These are phyloP conservation scores for Esox masquinongy DNA, from an alignment of 2,797 vertebrate species.

Conservation along the genomic window DNA sequence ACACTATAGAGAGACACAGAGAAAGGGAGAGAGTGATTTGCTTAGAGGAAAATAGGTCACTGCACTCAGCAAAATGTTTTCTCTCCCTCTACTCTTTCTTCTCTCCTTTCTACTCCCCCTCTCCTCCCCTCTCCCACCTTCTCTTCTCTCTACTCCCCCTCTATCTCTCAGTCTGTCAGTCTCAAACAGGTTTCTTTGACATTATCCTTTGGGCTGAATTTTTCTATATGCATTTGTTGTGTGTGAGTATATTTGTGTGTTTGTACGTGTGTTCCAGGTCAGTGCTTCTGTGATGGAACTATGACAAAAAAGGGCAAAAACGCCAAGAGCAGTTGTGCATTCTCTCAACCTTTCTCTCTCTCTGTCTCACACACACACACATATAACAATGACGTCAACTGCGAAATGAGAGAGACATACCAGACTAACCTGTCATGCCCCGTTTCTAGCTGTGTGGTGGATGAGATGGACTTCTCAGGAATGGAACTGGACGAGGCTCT, in stretches of 20 bases:
- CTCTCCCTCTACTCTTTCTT: slow-evolving; percentile 12
- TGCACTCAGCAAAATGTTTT: slow-evolving; percentile 42
- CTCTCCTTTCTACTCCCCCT: background rate
- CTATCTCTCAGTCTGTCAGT: slow-evolving; percentile 26
- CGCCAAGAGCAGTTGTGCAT: slow-evolving; percentile 50
- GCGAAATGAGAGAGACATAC: background rate
- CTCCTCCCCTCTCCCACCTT: background rate
- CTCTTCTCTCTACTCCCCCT: background rate
- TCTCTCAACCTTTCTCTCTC: slow-evolving; percentile 1
- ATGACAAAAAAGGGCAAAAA: slow-evolving; percentile 53
- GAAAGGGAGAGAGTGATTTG: slow-evolving; percentile 53
- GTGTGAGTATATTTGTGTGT: slow-evolving; percentile 7
- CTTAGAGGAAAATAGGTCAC: slow-evolving; percentile 73
- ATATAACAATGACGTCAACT: background rate
- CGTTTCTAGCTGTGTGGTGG: slow-evolving; percentile 88
- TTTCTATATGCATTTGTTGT: slow-evolving; percentile 25
- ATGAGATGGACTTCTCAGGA: slow-evolving; percentile 98
- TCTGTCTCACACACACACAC: background rate
- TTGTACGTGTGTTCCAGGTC: slow-evolving; percentile 58
- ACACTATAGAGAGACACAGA: slow-evolving; percentile 38
- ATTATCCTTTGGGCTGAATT: background rate
- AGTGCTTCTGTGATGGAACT: slow-evolving; percentile 52
- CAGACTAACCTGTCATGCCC: slow-evolving; percentile 18
- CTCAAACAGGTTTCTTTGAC: slow-evolving; percentile 14
- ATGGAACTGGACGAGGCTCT: slow-evolving; percentile 98